A percentile compares a stretch with the other conserved stretches of the same genome.
Evolutionary conservation across 2,797 vertebrate genomes (phyloP).

Genomic region (Rhynchotus rufescens): DNA sequence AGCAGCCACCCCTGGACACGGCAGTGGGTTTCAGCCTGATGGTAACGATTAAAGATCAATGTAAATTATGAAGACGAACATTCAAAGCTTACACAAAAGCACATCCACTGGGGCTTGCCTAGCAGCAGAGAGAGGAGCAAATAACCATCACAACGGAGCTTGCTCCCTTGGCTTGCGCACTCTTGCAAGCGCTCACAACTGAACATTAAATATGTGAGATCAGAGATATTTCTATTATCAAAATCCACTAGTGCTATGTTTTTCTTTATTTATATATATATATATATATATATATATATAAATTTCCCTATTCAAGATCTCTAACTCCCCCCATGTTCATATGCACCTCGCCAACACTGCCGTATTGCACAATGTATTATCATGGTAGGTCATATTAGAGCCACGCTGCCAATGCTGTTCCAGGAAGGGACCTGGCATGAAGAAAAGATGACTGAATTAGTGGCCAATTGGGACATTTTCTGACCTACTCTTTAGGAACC

Average conservation of each 20-base stretch:
- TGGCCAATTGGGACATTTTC: slow-evolving; percentile 77
- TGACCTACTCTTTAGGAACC: slow-evolving; percentile 82
- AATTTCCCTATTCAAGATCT: background rate
- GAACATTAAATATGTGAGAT: background rate
- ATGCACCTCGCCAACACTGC: slow-evolving; percentile 12
- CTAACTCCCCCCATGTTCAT: background rate
- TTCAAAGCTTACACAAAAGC: background rate
- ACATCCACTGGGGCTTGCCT: background rate
- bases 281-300: background rate
- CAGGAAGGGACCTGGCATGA: slow-evolving; percentile 72
- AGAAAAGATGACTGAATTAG: slow-evolving; percentile 81
- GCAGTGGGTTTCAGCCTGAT: background rate
- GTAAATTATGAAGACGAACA: background rate
- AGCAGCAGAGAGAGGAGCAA: slow-evolving; percentile 19
- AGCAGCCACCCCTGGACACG: background rate
- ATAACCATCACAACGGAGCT: rapidly evolving
- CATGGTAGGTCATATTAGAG: slow-evolving; percentile 36
- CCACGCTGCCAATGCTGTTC: slow-evolving; percentile 8
- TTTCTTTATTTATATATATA: background rate
- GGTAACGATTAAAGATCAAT: background rate
- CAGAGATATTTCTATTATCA: background rate
- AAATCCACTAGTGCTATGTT: background rate
- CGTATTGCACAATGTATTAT: slow-evolving; percentile 44
- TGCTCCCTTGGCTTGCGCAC: background rate
- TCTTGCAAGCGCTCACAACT: background rate